phyloP scores from a whole-genome alignment of 2,888 invertebrate genomes.

The Crossocerus cetratus region DNA sequence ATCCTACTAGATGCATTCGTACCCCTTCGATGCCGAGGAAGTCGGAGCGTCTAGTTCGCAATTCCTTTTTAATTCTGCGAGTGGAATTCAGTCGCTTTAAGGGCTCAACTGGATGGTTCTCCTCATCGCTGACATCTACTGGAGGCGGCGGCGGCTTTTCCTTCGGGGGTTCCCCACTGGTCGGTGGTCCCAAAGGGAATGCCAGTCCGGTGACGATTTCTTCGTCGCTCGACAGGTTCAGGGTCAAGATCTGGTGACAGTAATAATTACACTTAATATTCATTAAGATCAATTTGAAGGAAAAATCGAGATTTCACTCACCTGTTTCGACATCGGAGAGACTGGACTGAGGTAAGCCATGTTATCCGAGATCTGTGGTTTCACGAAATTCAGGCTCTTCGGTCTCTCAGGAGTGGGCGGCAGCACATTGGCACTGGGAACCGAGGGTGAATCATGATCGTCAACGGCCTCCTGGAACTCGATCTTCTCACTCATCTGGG shows the following conservation, averaged over 20 bases:
- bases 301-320: constrained; percentile 8
- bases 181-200: constrained; percentile 81
- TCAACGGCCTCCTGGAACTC: constrained; percentile 45
- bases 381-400: constrained; percentile 58
- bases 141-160: constrained; percentile 93
- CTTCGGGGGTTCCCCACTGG: constrained; percentile 87
- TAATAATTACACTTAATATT: constrained; percentile 1
- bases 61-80: constrained; percentile 90
- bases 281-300: too few relatives aligned
- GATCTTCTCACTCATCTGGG: constrained; percentile 42
- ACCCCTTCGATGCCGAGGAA: constrained; percentile 90
- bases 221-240: constrained; percentile 72
- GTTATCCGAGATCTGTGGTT: constrained; percentile 48
- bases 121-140: constrained; percentile 78
- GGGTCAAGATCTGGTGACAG: constrained; percentile 68
- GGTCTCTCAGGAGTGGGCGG: constrained; percentile 55
- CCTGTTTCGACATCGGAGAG: constrained; percentile 66
- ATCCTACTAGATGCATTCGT: constrained; percentile 40
- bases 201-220: constrained; percentile 69
- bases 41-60: constrained; percentile 89
- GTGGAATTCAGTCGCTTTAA: constrained; percentile 89
- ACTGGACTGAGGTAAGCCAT: constrained; percentile 62
- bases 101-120: constrained; percentile 77
- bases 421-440: constrained; percentile 6
- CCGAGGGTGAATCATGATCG: constrained; percentile 37